Conservation (phyloP, 1,140 invertebrate species). For the Choristoneura fumiferana region DNA sequence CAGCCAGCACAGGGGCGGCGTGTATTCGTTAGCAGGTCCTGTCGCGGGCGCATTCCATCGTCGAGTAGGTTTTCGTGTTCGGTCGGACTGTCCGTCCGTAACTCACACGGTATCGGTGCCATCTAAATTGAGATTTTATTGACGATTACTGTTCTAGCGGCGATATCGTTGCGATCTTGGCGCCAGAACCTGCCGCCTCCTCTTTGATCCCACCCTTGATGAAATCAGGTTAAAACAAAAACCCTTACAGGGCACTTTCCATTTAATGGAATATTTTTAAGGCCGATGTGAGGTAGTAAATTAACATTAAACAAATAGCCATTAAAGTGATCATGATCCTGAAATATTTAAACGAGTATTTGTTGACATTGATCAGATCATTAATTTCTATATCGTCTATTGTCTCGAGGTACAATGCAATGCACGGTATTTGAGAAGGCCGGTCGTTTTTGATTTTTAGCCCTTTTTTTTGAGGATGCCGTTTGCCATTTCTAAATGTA, state of each 20-base stretch:
- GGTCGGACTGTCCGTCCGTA: slow-evolving; percentile 67
- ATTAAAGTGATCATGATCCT: slow-evolving; percentile 3
- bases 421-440: slow-evolving; percentile 36
- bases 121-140: slow-evolving; percentile 79
- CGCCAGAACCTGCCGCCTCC: slow-evolving; percentile 50
- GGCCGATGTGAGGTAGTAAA: neutral
- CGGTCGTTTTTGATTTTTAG: slow-evolving; percentile 29
- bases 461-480: slow-evolving; percentile 25
- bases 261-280: slow-evolving; percentile 7
- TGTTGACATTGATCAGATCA: slow-evolving; percentile 44
- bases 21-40: slow-evolving; percentile 70
- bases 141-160: slow-evolving; percentile 76
- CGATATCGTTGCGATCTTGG: slow-evolving; percentile 76
- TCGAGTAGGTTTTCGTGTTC: slow-evolving; percentile 76
- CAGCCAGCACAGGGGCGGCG: neutral
- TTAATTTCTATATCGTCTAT: slow-evolving; percentile 55
- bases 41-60: slow-evolving; percentile 65
- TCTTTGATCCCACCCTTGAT: slow-evolving; percentile 45
- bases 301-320: slow-evolving; percentile 1
- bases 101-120: slow-evolving; percentile 72
- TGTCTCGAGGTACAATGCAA: slow-evolving; percentile 53
- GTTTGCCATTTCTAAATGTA: slow-evolving; percentile 28
- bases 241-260: slow-evolving; percentile 7
- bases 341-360: slow-evolving; percentile 28
- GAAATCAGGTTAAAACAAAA: slow-evolving; percentile 14